Evolutionary conservation across 2,113 vertebrate species (phyloP).

Genomic region (Turdus rufiventris): DNA sequence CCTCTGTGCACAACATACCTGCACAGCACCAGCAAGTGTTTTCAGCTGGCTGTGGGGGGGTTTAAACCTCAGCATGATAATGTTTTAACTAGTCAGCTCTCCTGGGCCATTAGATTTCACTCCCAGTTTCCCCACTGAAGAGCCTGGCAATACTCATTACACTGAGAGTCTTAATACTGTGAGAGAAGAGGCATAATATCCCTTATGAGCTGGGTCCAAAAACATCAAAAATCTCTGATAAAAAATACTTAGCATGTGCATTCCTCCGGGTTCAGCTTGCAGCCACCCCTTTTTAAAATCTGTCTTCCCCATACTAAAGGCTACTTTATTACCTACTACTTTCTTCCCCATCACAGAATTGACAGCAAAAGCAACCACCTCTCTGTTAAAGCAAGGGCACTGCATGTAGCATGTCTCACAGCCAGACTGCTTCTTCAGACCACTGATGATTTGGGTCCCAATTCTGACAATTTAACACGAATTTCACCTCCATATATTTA

Average conservation of each 20-base stretch:
- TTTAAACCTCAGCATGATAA: background rate
- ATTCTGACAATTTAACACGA: background rate
- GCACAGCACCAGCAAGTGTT: background rate
- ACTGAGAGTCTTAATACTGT: fast-evolving
- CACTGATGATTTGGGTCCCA: background rate
- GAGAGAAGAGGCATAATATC: fast-evolving
- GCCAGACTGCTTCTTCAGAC: background rate
- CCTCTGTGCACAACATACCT: background rate
- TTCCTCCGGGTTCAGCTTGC: background rate
- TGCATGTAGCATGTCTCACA: fast-evolving
- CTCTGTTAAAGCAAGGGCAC: background rate
- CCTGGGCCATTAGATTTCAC: background rate
- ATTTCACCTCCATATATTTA: background rate
- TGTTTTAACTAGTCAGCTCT: background rate
- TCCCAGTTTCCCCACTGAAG: background rate
- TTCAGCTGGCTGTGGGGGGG: background rate
- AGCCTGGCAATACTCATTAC: background rate
- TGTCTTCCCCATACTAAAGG: background rate
- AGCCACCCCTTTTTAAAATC: background rate
- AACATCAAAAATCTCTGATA: background rate
- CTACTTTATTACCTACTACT: background rate
- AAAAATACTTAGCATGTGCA: background rate
- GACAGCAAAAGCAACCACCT: background rate
- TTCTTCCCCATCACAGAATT: background rate
- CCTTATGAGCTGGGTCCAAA: background rate